A percentile compares a stretch with the other conserved stretches of the same genome.
Evolutionary conservation across 2,797 vertebrate genomes (phyloP).

Genomic region (Simalia tracyae): DNA sequence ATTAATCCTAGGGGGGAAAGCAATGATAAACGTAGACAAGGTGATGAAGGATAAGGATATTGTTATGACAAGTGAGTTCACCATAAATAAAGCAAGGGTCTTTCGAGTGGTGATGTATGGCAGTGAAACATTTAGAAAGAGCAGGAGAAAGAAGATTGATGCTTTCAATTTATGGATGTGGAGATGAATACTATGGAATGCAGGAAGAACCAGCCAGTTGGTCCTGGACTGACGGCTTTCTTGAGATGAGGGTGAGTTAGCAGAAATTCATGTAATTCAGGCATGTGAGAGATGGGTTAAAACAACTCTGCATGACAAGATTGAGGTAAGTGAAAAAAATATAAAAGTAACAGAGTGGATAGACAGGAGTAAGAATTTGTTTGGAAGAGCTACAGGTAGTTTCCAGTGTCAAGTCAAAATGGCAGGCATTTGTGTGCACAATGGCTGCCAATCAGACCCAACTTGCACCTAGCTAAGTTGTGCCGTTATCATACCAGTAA

Average conservation of each 20-base stretch:
- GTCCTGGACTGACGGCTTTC: neutral
- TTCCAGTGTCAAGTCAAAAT: neutral
- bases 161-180: neutral
- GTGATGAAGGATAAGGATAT: neutral
- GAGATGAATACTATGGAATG: neutral
- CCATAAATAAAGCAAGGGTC: neutral
- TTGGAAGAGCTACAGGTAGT: neutral
- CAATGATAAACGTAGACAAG: neutral
- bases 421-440: neutral
- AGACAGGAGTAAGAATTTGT: neutral
- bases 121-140: neutral
- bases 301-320: neutral
- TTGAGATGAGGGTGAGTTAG: neutral
- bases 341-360: neutral
- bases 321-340: neutral
- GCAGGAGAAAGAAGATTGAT: neutral
- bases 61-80: neutral
- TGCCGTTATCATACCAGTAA: neutral
- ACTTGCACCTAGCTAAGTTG: neutral
- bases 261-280: neutral
- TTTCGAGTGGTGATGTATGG: neutral
- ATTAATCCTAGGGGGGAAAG: neutral
- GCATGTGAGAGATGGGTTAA: neutral
- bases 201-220: neutral
- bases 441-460: neutral